A percentile compares a stretch with the other conserved stretches of the same genome.
phyloP scores from a whole-genome alignment of 2,113 vertebrate genomes.

The Eudyptes chrysolophus region DNA sequence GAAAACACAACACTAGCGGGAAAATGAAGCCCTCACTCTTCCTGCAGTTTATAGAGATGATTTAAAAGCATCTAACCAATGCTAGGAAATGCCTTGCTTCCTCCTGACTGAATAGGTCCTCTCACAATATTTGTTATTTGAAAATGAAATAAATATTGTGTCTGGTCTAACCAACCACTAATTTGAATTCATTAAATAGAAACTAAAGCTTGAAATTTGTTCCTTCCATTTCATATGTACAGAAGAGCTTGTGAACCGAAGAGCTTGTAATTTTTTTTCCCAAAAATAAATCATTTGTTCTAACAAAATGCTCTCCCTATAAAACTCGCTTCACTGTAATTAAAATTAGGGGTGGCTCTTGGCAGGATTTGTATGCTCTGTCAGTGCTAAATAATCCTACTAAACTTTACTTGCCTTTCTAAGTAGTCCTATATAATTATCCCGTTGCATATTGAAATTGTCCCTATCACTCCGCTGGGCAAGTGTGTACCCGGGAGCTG shows the following conservation, averaged over 20 bases:
- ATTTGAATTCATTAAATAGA: neutral
- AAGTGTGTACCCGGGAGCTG: neutral
- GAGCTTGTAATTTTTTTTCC: neutral
- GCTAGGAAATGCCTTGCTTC: neutral
- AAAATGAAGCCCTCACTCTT: neutral
- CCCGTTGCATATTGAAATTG: no score
- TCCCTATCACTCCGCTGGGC: neutral
- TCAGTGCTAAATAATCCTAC: neutral
- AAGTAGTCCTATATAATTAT: neutral
- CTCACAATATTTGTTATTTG: neutral
- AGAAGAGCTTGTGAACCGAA: neutral
- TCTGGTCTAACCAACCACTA: neutral
- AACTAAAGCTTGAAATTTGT: neutral
- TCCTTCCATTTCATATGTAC: neutral
- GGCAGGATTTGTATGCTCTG: neutral
- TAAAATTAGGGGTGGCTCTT: neutral
- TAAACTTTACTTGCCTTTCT: neutral
- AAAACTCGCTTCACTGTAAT: neutral
- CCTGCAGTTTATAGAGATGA: neutral
- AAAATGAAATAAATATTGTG: neutral
- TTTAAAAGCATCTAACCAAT: neutral
- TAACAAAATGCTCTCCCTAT: neutral
- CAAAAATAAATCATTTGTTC: neutral
- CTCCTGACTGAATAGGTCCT: neutral
- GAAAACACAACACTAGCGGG: neutral